Evolutionary conservation across 1,140 invertebrate genomes (phyloP).

Genomic region (Penaeus indicus): DNA sequence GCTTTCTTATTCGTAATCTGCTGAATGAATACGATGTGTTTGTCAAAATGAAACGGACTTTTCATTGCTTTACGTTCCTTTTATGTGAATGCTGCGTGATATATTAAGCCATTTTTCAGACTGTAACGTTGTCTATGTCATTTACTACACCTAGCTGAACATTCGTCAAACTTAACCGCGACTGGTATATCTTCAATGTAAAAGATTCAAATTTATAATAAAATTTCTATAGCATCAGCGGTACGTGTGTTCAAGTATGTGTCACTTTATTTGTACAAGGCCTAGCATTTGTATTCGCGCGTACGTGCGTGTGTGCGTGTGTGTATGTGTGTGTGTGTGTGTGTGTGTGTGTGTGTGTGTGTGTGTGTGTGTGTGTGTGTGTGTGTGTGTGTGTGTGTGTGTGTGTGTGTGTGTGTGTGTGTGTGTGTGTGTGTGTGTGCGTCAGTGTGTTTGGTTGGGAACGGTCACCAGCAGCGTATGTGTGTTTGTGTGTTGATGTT

Average conservation of each 20-base stretch:
- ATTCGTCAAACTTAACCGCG: no score
- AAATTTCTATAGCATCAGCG: no score
- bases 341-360: slow-evolving; percentile 14
- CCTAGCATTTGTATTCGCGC: background rate
- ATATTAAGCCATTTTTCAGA: no score
- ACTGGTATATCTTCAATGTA: no score
- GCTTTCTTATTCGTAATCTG: no score
- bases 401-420: background rate
- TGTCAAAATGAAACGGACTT: no score
- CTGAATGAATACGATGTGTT: no score
- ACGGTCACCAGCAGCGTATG: background rate
- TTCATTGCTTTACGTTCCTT: no score
- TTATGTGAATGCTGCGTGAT: no score
- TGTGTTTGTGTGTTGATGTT: background rate
- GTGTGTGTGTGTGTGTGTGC: background rate
- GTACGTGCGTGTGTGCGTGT: background rate
- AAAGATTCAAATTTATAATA: no score
- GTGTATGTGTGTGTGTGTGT: background rate
- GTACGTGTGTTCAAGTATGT: background rate
- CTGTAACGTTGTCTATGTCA: no score
- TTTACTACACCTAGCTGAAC: no score
- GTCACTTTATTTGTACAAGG: background rate
- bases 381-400: background rate
- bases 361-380: slow-evolving; percentile 23
- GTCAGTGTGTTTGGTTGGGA: background rate